Evolutionary conservation across 37 sponge, comb jelly and placozoan genomes (phyloP), one percentile per base, ranked within the genome.

Genomic region (Axinella damicornis): DNA sequence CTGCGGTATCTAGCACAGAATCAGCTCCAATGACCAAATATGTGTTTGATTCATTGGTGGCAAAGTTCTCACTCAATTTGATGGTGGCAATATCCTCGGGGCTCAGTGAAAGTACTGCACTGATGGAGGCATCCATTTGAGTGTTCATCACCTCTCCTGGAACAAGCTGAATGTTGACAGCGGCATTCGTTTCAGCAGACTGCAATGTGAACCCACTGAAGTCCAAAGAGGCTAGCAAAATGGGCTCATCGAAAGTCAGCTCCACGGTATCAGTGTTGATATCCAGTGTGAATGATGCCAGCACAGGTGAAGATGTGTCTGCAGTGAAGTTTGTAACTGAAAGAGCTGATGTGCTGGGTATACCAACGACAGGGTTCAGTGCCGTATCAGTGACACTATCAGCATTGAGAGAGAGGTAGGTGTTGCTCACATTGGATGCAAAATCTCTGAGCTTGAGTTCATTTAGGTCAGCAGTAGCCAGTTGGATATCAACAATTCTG

Each of bases 231-330:
- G 65, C 33, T 5, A 88, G 81, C 70, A 82, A 67, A 6, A 96
- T 91, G 2, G 94, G 97, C 57, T 96, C 97, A 78, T 90, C 65
- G 65, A 93, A 96, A 1, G 69, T 74, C 28, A 96, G 39, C 27
- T 46, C 57, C 4, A 96, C 19, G 1, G 27, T 39, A 37, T 89
- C 67, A 34, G 53, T 41, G 76, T 96, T 85, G 54, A 91, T 61
- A 74, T 96, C 92, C 27, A 97, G 57, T 24, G 79, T 78, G 60
- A 87, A 97, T 15, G 58, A 31, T 13, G 22, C 24, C 2, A 93
- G 65, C 25, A 76, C 70, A 24, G 97, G 97, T 36, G 92, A 78
- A 73, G 71, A 67, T 2, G 31, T 65, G 53, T 97, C 97, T 14
- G 66, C 20, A 25, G 69, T 82, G 46, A 84, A 86, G 31, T 71